phyloP scores from a whole-genome alignment of 2,113 vertebrate species.

The Typhlomys cinereus region DNA sequence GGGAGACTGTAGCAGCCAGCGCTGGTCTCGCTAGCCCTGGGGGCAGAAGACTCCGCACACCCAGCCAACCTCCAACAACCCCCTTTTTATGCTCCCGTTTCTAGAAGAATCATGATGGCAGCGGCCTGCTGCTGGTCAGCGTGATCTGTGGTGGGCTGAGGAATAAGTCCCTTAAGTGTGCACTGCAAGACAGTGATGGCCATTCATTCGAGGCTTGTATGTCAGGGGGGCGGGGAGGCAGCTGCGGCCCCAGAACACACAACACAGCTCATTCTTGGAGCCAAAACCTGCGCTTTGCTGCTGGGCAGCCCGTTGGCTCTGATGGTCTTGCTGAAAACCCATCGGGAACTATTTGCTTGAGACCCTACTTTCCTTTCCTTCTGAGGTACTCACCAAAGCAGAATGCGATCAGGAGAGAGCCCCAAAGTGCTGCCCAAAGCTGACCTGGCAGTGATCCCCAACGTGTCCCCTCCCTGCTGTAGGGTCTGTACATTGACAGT shows the following conservation, averaged over 20 bases:
- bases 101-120: slow-evolving; percentile 91
- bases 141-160: slow-evolving; percentile 88
- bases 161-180: slow-evolving; percentile 91
- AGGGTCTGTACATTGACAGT: not conserved
- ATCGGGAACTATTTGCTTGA: slow-evolving; percentile 71
- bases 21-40: slow-evolving; percentile 86
- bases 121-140: slow-evolving; percentile 89
- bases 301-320: slow-evolving; percentile 84
- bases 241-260: slow-evolving; percentile 89
- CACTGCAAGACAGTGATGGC: slow-evolving; percentile 91
- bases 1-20: slow-evolving; percentile 86
- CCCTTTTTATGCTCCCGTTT: slow-evolving; percentile 91
- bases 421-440: not conserved
- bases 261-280: slow-evolving; percentile 90
- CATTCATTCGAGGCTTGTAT: slow-evolving; percentile 89
- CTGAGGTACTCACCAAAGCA: slow-evolving; percentile 4
- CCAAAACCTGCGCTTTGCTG: slow-evolving; percentile 88
- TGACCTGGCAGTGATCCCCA: not conserved
- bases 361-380: slow-evolving; percentile 80
- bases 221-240: slow-evolving; percentile 83
- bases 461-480: too few species aligned
- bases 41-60: slow-evolving; percentile 87
- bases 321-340: slow-evolving; percentile 87
- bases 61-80: slow-evolving; percentile 91
- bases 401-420: slow-evolving; percentile 47